Evolutionary conservation across 2,888 invertebrate species (phyloP), one percentile per base, ranked within the genome.

Genomic region (Unio pictorum): DNA sequence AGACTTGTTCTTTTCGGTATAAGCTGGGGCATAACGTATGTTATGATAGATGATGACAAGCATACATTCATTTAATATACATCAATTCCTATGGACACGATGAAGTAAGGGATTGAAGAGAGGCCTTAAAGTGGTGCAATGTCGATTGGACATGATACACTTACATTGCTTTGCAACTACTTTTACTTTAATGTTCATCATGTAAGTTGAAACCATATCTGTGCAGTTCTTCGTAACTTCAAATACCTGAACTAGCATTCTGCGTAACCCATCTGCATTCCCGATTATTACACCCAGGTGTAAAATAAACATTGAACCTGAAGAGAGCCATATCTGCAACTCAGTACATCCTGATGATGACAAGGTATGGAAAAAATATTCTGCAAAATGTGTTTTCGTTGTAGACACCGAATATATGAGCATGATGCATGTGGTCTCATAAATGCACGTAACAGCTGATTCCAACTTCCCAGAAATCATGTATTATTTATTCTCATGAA

Each of bases 41-140:
- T 67, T 71, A 34, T 75, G 73, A 55, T 75, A 73, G 34, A 73
- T 64, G 18, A 74, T 63, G 18, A 73, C 72, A 7, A 76, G 60
- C 17, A 76, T 69, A 30, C 71, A 76, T 59, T 74, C 70, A 45
- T 72, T 72, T 17, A 72, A 77, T 69, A 15, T 70, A 72, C 11
- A 74, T 62, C 28, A 77, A 34, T 64, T 75, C 73, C 18, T 75
- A 64, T 26, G 74, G 78, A 26, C 34, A 61, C 17, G 73, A 60
- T 61, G 75, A 69, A 3, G 20, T 61, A 45, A 78, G 75, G 26
- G 61, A 65, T 63, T 70, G 55, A 30, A 72, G 45, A 54, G 72
- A 70, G 6, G 74, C 72, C 45, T 34, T 54, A 15, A 63, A 54
- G 2, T 55, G 56, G 28, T 20, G 55, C 20, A 58, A 26, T 28